A percentile compares a stretch with the other conserved stretches of the same genome.
Evolutionary conservation across 2,888 invertebrate species (phyloP).

Genomic region (Heliconius charithonia): DNA sequence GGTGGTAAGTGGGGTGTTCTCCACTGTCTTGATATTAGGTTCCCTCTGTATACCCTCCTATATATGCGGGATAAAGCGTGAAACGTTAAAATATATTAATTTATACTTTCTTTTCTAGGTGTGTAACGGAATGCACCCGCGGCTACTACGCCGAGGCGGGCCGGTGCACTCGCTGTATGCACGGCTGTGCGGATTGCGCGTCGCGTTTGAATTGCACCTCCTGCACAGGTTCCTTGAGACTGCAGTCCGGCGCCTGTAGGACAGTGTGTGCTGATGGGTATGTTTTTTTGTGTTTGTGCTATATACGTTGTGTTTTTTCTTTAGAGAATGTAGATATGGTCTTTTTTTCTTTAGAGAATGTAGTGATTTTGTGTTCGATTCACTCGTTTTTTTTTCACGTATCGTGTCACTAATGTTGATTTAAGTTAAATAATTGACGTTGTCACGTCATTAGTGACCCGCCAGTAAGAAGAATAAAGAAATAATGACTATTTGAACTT

Average conservation of each 20-base stretch:
- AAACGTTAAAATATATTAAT: not conserved
- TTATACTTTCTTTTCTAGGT: slow-evolving; percentile 66
- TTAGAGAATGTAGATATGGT: no score
- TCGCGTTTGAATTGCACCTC: slow-evolving; percentile 91
- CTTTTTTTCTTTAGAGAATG: not conserved
- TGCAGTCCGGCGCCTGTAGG: slow-evolving; percentile 93
- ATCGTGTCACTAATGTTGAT: not conserved
- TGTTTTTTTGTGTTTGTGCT: not conserved
- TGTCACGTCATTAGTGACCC: no score
- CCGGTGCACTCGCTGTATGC: slow-evolving; percentile 90
- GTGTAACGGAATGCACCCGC: slow-evolving; percentile 89
- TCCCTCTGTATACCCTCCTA: no score
- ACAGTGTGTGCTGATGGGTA: slow-evolving; percentile 88
- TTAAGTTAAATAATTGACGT: not conserved
- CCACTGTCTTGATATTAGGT: no score
- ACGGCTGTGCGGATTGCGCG: slow-evolving; percentile 90
- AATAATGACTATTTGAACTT: no score
- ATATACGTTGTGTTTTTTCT: not conserved
- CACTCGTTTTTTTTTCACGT: not conserved
- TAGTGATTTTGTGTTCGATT: not conserved
- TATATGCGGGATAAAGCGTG: no score
- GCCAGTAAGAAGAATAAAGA: no score
- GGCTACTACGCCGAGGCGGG: slow-evolving; percentile 90
- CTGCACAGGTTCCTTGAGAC: slow-evolving; percentile 89
- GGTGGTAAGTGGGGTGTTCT: no score